Evolutionary conservation across 2,797 vertebrate genomes (phyloP).

Genomic region (Fringilla coelebs): DNA sequence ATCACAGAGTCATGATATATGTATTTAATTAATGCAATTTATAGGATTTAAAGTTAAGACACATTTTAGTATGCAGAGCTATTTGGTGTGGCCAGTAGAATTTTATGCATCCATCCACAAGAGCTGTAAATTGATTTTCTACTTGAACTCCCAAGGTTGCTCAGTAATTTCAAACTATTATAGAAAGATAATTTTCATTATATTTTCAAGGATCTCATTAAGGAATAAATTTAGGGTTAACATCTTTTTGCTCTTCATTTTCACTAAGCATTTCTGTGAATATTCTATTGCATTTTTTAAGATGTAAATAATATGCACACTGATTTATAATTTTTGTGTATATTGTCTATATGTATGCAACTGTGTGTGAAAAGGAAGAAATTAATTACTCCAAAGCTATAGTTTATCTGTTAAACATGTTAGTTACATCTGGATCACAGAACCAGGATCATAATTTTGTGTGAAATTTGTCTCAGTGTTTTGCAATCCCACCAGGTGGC

Average conservation of each 20-base stretch:
- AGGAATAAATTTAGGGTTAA: neutral
- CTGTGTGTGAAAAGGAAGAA: neutral
- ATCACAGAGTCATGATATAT: neutral
- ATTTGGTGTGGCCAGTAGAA: slow-evolving; percentile 17
- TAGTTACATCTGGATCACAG: neutral
- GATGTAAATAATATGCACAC: neutral
- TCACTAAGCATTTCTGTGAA: neutral
- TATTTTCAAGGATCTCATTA: neutral
- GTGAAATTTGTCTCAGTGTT: neutral
- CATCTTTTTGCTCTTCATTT: neutral
- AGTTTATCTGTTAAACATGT: neutral
- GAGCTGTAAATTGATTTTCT: slow-evolving; percentile 54
- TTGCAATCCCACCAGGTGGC: neutral
- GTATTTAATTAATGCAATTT: neutral
- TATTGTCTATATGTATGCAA: neutral
- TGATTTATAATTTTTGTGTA: neutral
- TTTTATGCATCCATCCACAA: slow-evolving; percentile 11
- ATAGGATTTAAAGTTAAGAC: neutral
- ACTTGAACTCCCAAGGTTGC: slow-evolving; percentile 35
- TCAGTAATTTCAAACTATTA: slow-evolving; percentile 49
- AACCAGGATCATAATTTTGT: neutral
- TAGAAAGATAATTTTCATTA: slow-evolving; percentile 25
- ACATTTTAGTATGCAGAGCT: neutral
- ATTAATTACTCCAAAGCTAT: neutral
- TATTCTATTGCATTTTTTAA: neutral